Conservation (phyloP, 2,888 invertebrate species). For the Diplolepis rosae region DNA sequence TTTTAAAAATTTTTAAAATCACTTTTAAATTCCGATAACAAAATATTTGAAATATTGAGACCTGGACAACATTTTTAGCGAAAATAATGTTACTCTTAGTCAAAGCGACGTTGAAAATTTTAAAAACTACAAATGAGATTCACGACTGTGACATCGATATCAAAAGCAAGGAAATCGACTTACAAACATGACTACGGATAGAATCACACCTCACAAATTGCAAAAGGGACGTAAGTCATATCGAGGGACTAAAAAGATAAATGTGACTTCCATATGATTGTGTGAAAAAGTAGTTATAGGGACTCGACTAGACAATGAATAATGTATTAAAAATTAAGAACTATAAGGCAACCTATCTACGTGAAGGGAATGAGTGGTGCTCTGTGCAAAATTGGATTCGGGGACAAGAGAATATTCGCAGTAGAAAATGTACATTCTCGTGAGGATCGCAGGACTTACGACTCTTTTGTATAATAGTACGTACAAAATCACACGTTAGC, state of each 20-base stretch:
- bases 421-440: slow-evolving; percentile 22
- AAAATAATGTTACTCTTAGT: too few relatives aligned
- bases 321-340: slow-evolving; percentile 12
- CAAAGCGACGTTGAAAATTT: neutral
- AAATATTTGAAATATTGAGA: too few relatives aligned
- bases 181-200: slow-evolving; percentile 23
- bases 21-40: neutral
- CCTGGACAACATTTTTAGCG: too few relatives aligned
- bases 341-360: slow-evolving; percentile 20
- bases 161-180: slow-evolving; percentile 29
- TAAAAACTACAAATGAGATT: slow-evolving; percentile 25
- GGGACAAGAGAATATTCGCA: slow-evolving; percentile 17
- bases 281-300: slow-evolving; percentile 11
- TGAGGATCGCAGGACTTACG: slow-evolving; percentile 25
- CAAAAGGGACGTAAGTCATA: slow-evolving; percentile 31
- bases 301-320: slow-evolving; percentile 21
- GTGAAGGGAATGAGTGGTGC: neutral
- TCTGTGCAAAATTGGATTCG: slow-evolving; percentile 16
- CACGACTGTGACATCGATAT: slow-evolving; percentile 23
- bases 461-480: slow-evolving; percentile 30
- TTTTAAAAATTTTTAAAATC: too few relatives aligned
- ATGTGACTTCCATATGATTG: slow-evolving; percentile 15
- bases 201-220: slow-evolving; percentile 18
- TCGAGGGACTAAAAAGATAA: slow-evolving; percentile 2
- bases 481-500: slow-evolving; percentile 32